Evolutionary conservation across 1,140 invertebrate species (phyloP), one percentile per base, ranked within the genome.

Genomic region (Brachionus angularis): DNA sequence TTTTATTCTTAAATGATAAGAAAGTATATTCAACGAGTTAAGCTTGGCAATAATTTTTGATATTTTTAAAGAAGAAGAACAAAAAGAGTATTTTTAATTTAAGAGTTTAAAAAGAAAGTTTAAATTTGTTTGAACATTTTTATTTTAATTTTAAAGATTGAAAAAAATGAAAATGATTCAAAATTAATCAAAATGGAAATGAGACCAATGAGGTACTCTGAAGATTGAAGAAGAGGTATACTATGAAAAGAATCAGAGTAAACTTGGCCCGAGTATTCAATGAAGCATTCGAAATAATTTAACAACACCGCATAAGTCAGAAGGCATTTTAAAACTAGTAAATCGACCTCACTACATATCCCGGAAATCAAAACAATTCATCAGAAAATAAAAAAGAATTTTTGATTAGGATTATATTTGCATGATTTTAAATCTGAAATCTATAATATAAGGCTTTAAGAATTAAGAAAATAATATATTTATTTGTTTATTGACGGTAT

Each of bases 31-130:
- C 33, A 47, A 8, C 44, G 46, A 18, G 78, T 80, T 4, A 74
- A 75, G 29, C 76, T 81, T 12, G 79, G 79, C 8, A 77, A 78
- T 74, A 77, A 78, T 7, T 72, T 80, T 23, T 80, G 79, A 74
- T 74, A 79, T 50, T 49, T 80, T 7, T 76, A 80, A 10, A 74
- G 75, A 58, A 74, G 78, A 55, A 72, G 76, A 72, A 52, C 74
- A 42, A 64, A 74, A 10, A 78, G 78, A 74, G 79, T 72, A 39
- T 52, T 21, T 25, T 12, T 12, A 69, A 52, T 49, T 52, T 7
- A 23, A n/a, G n/a, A n/a, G n/a, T n/a, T n/a, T n/a, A n/a, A n/a
- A n/a, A n/a, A n/a, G n/a, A n/a, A n/a, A n/a, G n/a, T n/a, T n/a
- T n/a, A 46, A 16, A 23, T 69, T 21, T 69, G n/a, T 39, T 25